Conservation (phyloP, 2,113 vertebrate species). For the Empidonax traillii region DNA sequence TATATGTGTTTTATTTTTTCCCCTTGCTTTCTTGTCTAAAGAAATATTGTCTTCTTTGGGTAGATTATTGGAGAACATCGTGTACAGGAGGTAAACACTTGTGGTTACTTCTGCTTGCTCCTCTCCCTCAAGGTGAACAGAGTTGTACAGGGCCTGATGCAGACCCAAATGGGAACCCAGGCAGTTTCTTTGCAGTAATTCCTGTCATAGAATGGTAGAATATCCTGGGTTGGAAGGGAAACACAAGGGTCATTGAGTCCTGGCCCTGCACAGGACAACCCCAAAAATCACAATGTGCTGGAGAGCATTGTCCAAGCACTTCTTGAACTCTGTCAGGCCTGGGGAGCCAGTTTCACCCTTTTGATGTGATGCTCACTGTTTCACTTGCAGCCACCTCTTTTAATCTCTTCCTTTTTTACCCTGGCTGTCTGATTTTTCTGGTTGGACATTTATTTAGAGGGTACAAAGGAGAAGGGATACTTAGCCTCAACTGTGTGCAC, state of each 20-base stretch:
- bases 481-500: background rate
- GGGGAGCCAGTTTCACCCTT: background rate
- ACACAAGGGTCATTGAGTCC: background rate
- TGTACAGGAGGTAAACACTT: background rate
- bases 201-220: background rate
- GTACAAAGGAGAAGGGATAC: background rate
- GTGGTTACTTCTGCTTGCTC: background rate
- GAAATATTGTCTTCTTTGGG: background rate
- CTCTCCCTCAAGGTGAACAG: background rate
- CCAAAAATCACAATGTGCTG: background rate
- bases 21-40: background rate
- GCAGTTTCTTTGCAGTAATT: background rate
- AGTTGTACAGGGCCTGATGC: background rate
- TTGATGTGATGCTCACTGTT: background rate
- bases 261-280: background rate
- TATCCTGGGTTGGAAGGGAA: background rate
- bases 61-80: background rate
- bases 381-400: background rate
- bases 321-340: background rate
- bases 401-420: background rate
- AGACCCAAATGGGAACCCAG: background rate
- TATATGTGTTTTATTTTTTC: background rate
- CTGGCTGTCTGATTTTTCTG: background rate
- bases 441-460: background rate
- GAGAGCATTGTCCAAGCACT: background rate